Percentiles rank a stretch among this genome's conserved stretches.
These are phyloP conservation scores for Poecilobothrus nobilitatus DNA, from an alignment of 2,888 invertebrate genomes.

Conservation along the genomic window DNA sequence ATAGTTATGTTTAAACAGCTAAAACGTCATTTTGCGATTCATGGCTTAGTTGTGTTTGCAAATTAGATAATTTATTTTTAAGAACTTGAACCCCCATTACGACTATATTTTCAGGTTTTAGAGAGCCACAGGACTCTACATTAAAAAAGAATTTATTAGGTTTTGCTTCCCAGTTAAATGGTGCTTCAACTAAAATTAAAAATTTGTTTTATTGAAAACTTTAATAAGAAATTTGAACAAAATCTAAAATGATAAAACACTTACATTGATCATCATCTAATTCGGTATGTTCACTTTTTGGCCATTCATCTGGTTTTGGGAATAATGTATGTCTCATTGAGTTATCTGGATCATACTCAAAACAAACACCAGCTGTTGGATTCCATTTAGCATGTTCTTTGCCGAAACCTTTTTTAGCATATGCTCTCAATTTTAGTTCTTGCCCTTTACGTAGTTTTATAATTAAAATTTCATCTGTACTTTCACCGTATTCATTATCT, in stretches of 20 bases:
- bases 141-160: conserved; percentile 96
- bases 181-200: conserved; percentile 56
- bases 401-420: conserved; percentile 82
- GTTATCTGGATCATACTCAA: conserved; percentile 99
- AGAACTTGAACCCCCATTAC: conserved; percentile 87
- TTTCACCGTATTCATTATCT: conserved; percentile 84
- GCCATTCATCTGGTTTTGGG: conserved; percentile 98
- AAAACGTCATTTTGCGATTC: conserved; percentile 78
- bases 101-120: conserved; percentile 95
- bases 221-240: background rate
- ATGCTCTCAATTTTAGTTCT: conserved; percentile 87
- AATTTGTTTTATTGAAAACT: background rate
- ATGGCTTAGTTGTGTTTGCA: conserved; percentile 86
- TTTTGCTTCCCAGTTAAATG: conserved; percentile 88
- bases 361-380: conserved; percentile 95
- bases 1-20: conserved; percentile 41
- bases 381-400: conserved; percentile 99
- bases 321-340: conserved; percentile 89
- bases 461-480: conserved; percentile 72
- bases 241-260: conserved; percentile 25
- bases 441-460: conserved; percentile 74
- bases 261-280: conserved; percentile 81
- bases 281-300: conserved; percentile 94
- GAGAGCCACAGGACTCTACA: conserved; percentile 89
- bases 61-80: conserved; percentile 90